A percentile compares a stretch with the other conserved stretches of the same genome.
Conservation (phyloP, 2,888 invertebrate species). For the Synergus itoensis region DNA sequence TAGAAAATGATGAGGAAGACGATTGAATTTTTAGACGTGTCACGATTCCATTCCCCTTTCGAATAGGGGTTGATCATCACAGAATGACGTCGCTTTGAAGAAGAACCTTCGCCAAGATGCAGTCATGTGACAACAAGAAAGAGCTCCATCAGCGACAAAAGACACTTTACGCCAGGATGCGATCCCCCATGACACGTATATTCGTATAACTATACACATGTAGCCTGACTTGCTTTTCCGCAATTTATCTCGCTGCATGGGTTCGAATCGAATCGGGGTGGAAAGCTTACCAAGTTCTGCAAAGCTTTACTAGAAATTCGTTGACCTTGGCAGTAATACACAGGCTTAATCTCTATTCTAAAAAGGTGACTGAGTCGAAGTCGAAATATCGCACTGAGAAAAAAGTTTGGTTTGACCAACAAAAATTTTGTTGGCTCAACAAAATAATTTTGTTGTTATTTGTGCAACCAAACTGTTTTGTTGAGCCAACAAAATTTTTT, state of each 20-base stretch:
- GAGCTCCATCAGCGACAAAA: constrained; percentile 20
- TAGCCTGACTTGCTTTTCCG: constrained; percentile 5
- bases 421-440: too few relatives aligned
- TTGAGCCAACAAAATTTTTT: too few relatives aligned
- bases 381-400: too few relatives aligned
- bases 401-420: too few relatives aligned
- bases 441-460: too few relatives aligned
- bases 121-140: constrained; percentile 29
- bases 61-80: constrained; percentile 2
- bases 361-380: too few relatives aligned
- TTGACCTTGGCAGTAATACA: constrained; percentile 1
- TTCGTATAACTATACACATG: neutral
- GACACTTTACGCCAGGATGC: constrained; percentile 10
- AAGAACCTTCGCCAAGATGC: neutral
- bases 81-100: constrained; percentile 5
- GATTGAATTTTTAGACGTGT: neutral
- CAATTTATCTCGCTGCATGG: constrained; percentile 29
- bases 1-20: neutral
- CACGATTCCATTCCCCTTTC: neutral
- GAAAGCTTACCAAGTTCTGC: neutral
- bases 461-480: too few relatives aligned
- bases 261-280: constrained; percentile 16
- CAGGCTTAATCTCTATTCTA: too few relatives aligned
- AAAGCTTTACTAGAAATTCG: neutral
- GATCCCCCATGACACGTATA: neutral